Evolutionary conservation across 1,140 invertebrate genomes (phyloP).

Genomic region (Lucilia sericata): DNA sequence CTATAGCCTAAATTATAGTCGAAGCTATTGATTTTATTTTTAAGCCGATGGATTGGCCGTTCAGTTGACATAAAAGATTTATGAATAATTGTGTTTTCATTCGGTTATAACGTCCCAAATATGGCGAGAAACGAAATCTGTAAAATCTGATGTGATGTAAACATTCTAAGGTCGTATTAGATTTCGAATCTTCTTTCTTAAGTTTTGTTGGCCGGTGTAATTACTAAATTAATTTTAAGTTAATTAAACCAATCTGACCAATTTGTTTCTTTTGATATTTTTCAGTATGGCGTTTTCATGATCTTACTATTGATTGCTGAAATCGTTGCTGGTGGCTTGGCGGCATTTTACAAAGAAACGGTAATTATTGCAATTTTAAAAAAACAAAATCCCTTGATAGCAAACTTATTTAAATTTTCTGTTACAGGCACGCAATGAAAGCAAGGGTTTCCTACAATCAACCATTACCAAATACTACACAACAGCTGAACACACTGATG

Average conservation of each 20-base stretch:
- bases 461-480: conserved; percentile 73
- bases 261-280: conserved; percentile 15
- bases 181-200: too few relatives aligned
- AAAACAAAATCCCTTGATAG: neutral
- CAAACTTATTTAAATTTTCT: neutral
- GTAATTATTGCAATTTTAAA: conserved; percentile 67
- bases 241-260: neutral
- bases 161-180: too few relatives aligned
- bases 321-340: conserved; percentile 78
- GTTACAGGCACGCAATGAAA: conserved; percentile 70
- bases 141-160: too few relatives aligned
- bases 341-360: conserved; percentile 77
- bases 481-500: conserved; percentile 69
- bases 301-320: conserved; percentile 78
- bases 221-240: neutral
- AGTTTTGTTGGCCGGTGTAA: too few relatives aligned
- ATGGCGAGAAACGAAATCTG: too few relatives aligned
- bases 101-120: too few relatives aligned
- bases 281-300: conserved; percentile 79
- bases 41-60: too few relatives aligned
- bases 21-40: too few relatives aligned
- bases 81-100: too few relatives aligned
- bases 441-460: conserved; percentile 71
- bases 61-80: too few relatives aligned
- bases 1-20: too few relatives aligned